Evolutionary conservation across 2,113 vertebrate species (phyloP).

Genomic region (Podiceps cristatus): DNA sequence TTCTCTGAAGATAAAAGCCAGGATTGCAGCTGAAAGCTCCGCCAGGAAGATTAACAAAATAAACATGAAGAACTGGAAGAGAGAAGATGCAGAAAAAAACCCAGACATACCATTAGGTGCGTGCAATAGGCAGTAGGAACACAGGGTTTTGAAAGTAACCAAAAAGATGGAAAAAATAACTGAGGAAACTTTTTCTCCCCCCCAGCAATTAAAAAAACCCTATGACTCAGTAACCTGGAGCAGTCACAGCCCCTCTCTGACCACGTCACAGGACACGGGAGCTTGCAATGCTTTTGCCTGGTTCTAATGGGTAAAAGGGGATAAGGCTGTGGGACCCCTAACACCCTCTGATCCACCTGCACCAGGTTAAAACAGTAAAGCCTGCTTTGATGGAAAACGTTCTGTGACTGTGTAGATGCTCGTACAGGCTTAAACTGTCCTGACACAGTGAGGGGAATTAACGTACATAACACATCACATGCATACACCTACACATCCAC

Average conservation of each 20-base stretch:
- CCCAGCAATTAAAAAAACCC: not conserved
- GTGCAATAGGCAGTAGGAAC: not conserved
- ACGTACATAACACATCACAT: not conserved
- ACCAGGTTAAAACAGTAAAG: not conserved
- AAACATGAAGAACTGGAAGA: constrained; percentile 91
- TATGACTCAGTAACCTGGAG: not conserved
- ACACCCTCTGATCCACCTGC: not conserved
- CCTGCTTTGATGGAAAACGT: not conserved
- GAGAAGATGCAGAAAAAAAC: not conserved
- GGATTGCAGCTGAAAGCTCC: constrained; percentile 91
- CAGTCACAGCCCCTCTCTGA: not conserved
- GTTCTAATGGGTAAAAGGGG: not conserved
- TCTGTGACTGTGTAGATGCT: not conserved
- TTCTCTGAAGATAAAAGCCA: constrained; percentile 93
- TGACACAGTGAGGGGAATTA: not conserved
- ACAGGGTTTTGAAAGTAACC: not conserved
- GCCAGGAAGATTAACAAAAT: constrained; percentile 95
- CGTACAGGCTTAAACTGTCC: not conserved
- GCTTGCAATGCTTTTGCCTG: not conserved
- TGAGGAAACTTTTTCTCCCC: not conserved
- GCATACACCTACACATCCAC: not conserved
- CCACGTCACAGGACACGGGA: not conserved
- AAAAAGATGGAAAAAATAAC: not conserved
- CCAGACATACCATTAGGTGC: not conserved
- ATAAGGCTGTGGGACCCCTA: accelerated